A percentile compares a stretch with the other conserved stretches of the same genome.
phyloP scores from a whole-genome alignment of 53 echinoderm and acorn worm species.

The Holothuria leucospilota region DNA sequence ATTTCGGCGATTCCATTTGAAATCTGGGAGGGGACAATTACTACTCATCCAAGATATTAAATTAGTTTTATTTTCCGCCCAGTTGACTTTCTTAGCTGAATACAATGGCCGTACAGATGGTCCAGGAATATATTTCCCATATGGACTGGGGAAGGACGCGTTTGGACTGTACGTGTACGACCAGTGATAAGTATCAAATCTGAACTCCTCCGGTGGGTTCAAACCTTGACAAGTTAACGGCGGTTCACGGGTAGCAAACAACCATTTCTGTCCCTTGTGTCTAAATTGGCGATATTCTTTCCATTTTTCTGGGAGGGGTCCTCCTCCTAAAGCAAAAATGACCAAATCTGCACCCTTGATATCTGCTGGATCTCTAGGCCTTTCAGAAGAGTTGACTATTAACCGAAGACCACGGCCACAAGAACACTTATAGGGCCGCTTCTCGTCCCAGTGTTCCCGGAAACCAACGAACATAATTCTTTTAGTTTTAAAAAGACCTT shows the following conservation, averaged over 20 bases:
- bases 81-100: constrained; percentile 42
- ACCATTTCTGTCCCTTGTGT: constrained; percentile 24
- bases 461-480: constrained; percentile 19
- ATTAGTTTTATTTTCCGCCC: constrained; percentile 70
- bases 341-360: constrained; percentile 25
- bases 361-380: constrained; percentile 5
- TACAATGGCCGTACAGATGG: neutral
- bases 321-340: constrained; percentile 7
- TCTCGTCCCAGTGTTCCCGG: constrained; percentile 11
- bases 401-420: neutral
- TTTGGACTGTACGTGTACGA: constrained; percentile 28
- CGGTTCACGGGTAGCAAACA: constrained; percentile 35
- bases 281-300: constrained; percentile 18
- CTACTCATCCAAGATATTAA: constrained; percentile 77
- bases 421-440: constrained; percentile 6
- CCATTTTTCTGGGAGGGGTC: neutral
- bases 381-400: constrained; percentile 22
- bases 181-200: constrained; percentile 31
- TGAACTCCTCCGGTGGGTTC: constrained; percentile 11
- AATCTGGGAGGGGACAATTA: constrained; percentile 64
- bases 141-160: constrained; percentile 4
- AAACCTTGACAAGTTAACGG: neutral
- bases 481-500: neutral
- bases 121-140: neutral
- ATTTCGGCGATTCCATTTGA: constrained; percentile 59